Evolutionary conservation across 2,888 invertebrate genomes (phyloP), one percentile per base, ranked within the genome.

Genomic region (Dendrolimus pini): DNA sequence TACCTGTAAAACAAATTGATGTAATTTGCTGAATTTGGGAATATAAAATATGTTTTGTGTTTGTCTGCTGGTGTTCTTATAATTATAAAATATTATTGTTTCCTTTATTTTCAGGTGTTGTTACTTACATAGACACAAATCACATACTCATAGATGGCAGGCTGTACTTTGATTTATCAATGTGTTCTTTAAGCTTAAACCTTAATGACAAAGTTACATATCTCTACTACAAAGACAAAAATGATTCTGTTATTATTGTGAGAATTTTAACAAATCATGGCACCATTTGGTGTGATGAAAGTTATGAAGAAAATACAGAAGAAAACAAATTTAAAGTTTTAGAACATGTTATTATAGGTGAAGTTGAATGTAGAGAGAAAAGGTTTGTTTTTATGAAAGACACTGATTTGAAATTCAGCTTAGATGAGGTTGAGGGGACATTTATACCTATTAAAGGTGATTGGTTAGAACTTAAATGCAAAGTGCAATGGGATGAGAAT

Each of bases 361-460:
- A 83, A 74, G 85, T 89, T 41, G 71, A 72, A 41, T 62, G 68
- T 54, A 78, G 85, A 65, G 63, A 78, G 52, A 80, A 84, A n/a
- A 75, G 89, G 6, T 60, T 69, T 60, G 82, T 91, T 1, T 75
- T 72, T 55, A 86, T 94, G 0, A 91, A 92, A 57, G 92, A 93
- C 10, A 87, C 83, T 66, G 86, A 93, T 59, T 71, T 94, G n/a
- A 86, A 80, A 58, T 85, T 95, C 56, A 90, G 92, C 71, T 82
- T 96, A 56, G 93, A 95, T 72, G 78, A 89, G 55, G 91, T 94
- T 0, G 81, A 88, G 64, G 91, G 93, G 2, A 92, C 92, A 56
- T 94, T 95, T 76, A 77, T 95, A 53, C 95, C 95, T 1, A 80
- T 93, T 14, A 83, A 92, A 62, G 96, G 96, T 2, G 96, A 96